Evolutionary conservation across 30 jellyfish, hydroid and myxozoan species (phyloP).

Genomic region (Catostylus mosaicus): DNA sequence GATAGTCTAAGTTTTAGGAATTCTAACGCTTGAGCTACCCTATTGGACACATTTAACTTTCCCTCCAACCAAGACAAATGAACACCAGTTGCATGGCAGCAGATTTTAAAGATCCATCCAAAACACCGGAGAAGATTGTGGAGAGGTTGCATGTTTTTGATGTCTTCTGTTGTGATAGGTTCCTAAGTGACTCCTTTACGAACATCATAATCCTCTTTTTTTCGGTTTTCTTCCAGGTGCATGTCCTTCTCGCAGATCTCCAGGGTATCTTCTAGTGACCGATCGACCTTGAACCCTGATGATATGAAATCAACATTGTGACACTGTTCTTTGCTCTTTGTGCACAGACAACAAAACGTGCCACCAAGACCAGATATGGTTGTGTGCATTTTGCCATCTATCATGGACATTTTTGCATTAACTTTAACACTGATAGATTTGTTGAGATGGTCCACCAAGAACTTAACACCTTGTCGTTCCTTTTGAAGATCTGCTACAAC

Average conservation of each 20-base stretch:
- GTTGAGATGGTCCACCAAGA: background rate
- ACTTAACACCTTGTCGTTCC: background rate
- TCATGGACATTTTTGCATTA: constrained; percentile 9
- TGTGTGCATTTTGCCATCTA: background rate
- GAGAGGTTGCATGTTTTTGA: background rate
- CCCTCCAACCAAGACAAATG: background rate
- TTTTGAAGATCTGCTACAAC: constrained; percentile 3
- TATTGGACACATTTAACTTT: background rate
- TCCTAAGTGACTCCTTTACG: constrained; percentile 24
- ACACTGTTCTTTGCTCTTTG: constrained; percentile 1
- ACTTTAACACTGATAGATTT: background rate
- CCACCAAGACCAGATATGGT: constrained; percentile 7
- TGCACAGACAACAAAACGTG: constrained; percentile 19
- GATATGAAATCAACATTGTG: background rate
- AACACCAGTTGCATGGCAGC: constrained; percentile 1
- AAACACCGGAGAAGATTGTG: background rate
- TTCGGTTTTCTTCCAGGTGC: background rate
- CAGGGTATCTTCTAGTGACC: constrained; percentile 5
- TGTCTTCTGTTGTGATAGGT: constrained; percentile 28
- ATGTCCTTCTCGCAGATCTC: constrained; percentile 1
- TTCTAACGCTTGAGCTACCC: background rate
- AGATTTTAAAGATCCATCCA: constrained; percentile 1
- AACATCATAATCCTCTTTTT: background rate
- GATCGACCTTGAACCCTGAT: constrained; percentile 20
- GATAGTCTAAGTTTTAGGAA: background rate